phyloP scores from a whole-genome alignment of 2,113 vertebrate genomes.

The Myiagra hebetior region DNA sequence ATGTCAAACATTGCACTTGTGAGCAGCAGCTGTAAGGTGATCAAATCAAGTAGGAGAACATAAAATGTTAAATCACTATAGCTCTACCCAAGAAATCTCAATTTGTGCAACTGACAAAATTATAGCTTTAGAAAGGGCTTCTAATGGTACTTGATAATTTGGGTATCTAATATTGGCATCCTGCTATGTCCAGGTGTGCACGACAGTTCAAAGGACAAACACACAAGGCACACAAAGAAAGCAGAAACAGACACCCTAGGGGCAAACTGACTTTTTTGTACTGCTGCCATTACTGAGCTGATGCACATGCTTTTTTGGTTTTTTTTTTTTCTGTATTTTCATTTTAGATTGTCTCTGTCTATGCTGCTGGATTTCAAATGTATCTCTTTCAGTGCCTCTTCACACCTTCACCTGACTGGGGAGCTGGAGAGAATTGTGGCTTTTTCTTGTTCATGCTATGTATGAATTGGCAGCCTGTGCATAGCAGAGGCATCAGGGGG shows the following conservation, averaged over 20 bases:
- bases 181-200: background rate
- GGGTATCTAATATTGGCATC: background rate
- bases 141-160: background rate
- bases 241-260: background rate
- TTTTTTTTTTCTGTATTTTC: background rate
- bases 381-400: background rate
- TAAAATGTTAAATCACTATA: background rate
- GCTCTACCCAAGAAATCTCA: background rate
- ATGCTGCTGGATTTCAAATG: background rate
- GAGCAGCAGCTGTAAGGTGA: background rate
- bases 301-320: background rate
- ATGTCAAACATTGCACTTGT: background rate
- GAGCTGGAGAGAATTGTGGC: background rate
- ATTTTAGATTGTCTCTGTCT: background rate
- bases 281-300: background rate
- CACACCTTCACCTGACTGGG: background rate
- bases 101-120: background rate
- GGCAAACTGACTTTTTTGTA: background rate
- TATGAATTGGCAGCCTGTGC: background rate
- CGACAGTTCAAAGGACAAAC: background rate
- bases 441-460: background rate
- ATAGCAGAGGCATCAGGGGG: background rate
- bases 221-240: background rate
- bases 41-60: background rate
- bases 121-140: background rate